phyloP scores from a whole-genome alignment of 64 coral and sea anemone genomes.

The Stylophora pistillata region DNA sequence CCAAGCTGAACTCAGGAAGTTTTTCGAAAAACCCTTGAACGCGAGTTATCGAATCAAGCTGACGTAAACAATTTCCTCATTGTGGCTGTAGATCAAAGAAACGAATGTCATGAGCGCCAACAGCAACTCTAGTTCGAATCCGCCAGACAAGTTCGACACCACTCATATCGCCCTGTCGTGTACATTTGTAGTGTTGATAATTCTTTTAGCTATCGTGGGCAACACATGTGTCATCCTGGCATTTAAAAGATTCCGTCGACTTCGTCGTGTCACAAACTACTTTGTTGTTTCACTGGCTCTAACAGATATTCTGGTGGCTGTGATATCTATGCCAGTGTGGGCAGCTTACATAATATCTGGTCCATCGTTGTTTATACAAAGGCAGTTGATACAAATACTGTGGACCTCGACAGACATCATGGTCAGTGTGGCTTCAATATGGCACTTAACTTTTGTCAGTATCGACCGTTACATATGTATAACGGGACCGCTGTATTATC shows the following conservation, averaged over 20 bases:
- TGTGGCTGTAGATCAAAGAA: no score
- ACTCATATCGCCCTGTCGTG: constrained; percentile 43
- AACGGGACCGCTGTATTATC: constrained; percentile 60
- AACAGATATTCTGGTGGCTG: constrained; percentile 80
- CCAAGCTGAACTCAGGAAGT: no score
- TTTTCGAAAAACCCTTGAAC: no score
- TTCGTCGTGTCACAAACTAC: constrained; percentile 81
- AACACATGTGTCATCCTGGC: constrained; percentile 78
- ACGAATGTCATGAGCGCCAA: neutral
- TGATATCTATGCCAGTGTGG: constrained; percentile 84
- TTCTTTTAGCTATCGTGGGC: constrained; percentile 71
- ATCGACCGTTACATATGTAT: constrained; percentile 87
- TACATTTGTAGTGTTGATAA: constrained; percentile 62
- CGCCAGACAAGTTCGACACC: constrained; percentile 10
- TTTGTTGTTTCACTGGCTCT: constrained; percentile 84
- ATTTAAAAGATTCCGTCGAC: constrained; percentile 75
- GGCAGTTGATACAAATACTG: constrained; percentile 54
- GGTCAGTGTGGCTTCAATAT: constrained; percentile 78
- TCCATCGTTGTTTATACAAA: constrained; percentile 24
- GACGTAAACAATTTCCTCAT: no score
- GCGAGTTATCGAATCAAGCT: no score
- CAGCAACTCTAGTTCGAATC: neutral
- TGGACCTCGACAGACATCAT: constrained; percentile 86
- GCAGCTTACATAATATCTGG: constrained; percentile 65
- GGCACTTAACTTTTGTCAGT: constrained; percentile 85